phyloP scores from a whole-genome alignment of 2,888 invertebrate species.

The Tinea pellionella region DNA sequence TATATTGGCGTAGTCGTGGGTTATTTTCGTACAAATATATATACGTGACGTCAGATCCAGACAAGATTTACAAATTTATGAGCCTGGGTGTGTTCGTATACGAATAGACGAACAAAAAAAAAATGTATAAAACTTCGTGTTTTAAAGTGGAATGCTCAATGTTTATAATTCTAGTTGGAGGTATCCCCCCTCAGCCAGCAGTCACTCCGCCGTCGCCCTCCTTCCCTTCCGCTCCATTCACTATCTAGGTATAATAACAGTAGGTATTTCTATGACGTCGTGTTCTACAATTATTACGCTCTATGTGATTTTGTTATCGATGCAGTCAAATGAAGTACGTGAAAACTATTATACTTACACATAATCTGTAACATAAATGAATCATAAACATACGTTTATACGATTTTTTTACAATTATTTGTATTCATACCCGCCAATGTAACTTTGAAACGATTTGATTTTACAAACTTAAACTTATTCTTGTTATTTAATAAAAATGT shows the following conservation, averaged over 20 bases:
- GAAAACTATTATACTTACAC: too few species aligned
- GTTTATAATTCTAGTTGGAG: not conserved
- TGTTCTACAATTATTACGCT: not conserved
- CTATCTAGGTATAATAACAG: not conserved
- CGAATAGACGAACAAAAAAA: not conserved
- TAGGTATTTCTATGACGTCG: not conserved
- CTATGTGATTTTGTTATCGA: too few species aligned
- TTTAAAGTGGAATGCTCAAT: not conserved
- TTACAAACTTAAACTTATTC: not conserved
- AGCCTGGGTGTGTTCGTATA: not conserved
- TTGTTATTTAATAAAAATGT: not conserved
- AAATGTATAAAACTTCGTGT: not conserved
- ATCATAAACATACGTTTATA: too few species aligned
- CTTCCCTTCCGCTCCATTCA: not conserved
- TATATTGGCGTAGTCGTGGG: not conserved
- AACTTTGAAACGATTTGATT: too few species aligned
- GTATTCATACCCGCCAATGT: too few species aligned
- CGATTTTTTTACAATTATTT: too few species aligned
- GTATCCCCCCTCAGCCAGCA: not conserved
- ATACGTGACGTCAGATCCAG: conserved; percentile 5
- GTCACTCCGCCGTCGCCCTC: not conserved
- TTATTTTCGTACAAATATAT: not conserved
- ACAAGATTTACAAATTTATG: conserved; percentile 1
- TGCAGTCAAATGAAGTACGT: too few species aligned
- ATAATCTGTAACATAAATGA: too few species aligned